phyloP scores from a whole-genome alignment of 2,113 vertebrate species.

The Platichthys flesus region DNA sequence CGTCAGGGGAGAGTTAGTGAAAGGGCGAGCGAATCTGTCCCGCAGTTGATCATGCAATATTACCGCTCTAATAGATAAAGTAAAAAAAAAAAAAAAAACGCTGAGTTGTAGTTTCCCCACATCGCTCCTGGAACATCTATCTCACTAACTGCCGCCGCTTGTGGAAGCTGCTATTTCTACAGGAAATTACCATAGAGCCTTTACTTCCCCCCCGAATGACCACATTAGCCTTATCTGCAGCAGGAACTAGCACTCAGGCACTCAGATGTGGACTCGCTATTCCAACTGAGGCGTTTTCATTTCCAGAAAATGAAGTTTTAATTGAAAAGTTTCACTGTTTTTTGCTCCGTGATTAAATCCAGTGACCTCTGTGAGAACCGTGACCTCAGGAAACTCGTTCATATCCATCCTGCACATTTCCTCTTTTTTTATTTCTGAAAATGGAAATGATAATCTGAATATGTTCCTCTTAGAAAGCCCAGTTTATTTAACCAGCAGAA shows the following conservation, averaged over 20 bases:
- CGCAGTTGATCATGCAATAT: slow-evolving; percentile 77
- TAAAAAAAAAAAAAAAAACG: slow-evolving; percentile 52
- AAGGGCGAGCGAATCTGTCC: slow-evolving; percentile 59
- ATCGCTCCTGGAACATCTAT: slow-evolving; percentile 74
- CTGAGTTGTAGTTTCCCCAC: slow-evolving; percentile 73
- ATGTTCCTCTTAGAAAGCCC: neutral
- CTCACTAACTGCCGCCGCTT: slow-evolving; percentile 69
- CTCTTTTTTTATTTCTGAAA: neutral
- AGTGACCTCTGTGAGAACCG: slow-evolving; percentile 32
- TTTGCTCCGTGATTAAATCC: slow-evolving; percentile 37
- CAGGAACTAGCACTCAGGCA: slow-evolving; percentile 34
- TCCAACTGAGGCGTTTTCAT: slow-evolving; percentile 45
- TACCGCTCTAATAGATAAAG: slow-evolving; percentile 80
- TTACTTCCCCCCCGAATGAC: slow-evolving; percentile 55
- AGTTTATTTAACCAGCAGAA: slow-evolving; percentile 6
- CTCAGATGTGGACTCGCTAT: slow-evolving; percentile 25
- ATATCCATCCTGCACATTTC: neutral
- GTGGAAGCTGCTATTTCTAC: slow-evolving; percentile 73
- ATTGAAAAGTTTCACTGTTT: slow-evolving; percentile 46
- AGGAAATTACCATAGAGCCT: slow-evolving; percentile 74
- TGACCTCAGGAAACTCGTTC: slow-evolving; percentile 10
- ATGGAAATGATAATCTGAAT: slow-evolving; percentile 7
- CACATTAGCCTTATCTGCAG: slow-evolving; percentile 61
- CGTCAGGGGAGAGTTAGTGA: slow-evolving; percentile 37
- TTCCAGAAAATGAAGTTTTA: slow-evolving; percentile 48